Percentiles rank a stretch among this genome's conserved stretches.
Evolutionary conservation across 92 coral and sea anemone species (phyloP).

Genomic region (Heliopora coerulea): DNA sequence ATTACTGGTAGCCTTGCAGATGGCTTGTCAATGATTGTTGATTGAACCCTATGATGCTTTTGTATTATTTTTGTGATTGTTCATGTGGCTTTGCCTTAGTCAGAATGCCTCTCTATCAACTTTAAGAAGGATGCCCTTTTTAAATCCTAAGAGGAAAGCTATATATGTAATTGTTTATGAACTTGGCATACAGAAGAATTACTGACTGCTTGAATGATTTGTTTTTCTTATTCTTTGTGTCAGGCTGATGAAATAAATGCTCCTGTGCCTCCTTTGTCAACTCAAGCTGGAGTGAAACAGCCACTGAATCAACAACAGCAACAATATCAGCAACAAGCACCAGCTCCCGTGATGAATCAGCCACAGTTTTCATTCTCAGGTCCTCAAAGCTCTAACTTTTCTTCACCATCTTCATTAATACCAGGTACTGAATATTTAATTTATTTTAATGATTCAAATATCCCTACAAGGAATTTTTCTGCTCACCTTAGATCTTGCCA

Average conservation of each 20-base stretch:
- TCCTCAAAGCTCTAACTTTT: constrained; percentile 8
- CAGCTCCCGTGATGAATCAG: background rate
- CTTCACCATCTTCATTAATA: constrained; percentile 14
- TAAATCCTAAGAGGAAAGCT: too few species aligned
- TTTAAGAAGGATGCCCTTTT: too few species aligned
- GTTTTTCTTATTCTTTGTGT: background rate
- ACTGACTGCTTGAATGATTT: too few species aligned
- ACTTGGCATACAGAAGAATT: background rate
- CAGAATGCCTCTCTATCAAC: too few species aligned
- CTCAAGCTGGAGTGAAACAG: background rate
- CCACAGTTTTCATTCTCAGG: constrained; percentile 7
- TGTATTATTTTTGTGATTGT: too few species aligned
- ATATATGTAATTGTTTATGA: too few species aligned
- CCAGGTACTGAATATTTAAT: background rate
- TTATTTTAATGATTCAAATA: background rate
- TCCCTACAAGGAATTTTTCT: background rate
- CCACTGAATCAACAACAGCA: constrained; percentile 2
- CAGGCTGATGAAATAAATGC: constrained; percentile 35
- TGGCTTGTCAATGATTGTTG: too few species aligned
- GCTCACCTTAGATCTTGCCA: too few species aligned
- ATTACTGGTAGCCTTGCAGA: too few species aligned
- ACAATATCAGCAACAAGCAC: background rate
- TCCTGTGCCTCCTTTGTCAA: constrained; percentile 19
- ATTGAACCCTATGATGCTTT: too few species aligned
- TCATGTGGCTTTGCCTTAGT: too few species aligned